phyloP scores from a whole-genome alignment of 2,797 vertebrate species.

The Phoxinus dragarum region DNA sequence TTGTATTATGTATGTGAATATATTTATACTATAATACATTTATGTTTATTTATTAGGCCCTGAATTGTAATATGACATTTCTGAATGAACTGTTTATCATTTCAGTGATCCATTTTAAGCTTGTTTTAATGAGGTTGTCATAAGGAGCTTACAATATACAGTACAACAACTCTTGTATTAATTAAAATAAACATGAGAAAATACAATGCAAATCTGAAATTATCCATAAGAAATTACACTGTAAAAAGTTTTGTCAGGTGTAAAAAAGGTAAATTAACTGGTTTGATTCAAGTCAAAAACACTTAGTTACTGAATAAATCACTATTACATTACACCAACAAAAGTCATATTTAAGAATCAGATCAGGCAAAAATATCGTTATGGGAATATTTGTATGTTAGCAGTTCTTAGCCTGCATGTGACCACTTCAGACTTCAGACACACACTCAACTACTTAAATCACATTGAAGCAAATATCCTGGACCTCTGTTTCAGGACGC shows the following conservation, averaged over 20 bases:
- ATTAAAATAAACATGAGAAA: conserved; percentile 5
- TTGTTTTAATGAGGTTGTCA: conserved; percentile 25
- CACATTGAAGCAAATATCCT: conserved; percentile 37
- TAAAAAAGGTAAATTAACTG: not conserved
- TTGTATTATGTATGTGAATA: not conserved
- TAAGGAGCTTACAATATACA: conserved; percentile 9
- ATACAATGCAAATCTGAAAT: not conserved
- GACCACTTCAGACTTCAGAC: not conserved
- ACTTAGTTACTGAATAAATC: not conserved
- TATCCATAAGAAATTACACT: not conserved
- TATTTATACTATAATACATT: not conserved
- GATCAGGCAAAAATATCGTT: not conserved
- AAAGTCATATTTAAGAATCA: not conserved
- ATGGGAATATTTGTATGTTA: not conserved
- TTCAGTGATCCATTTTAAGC: conserved; percentile 18
- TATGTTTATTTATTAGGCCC: not conserved
- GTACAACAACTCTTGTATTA: not conserved
- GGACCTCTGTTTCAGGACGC: conserved; percentile 72
- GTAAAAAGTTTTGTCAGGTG: not conserved
- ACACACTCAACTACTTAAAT: not conserved
- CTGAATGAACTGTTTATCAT: not conserved
- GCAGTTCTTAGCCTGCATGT: not conserved
- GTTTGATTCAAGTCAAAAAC: not conserved
- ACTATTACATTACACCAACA: not conserved
- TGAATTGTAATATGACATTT: not conserved